These are phyloP conservation scores for Pedionomus torquatus DNA, from an alignment of 2,113 vertebrate genomes.

Conservation along the genomic window DNA sequence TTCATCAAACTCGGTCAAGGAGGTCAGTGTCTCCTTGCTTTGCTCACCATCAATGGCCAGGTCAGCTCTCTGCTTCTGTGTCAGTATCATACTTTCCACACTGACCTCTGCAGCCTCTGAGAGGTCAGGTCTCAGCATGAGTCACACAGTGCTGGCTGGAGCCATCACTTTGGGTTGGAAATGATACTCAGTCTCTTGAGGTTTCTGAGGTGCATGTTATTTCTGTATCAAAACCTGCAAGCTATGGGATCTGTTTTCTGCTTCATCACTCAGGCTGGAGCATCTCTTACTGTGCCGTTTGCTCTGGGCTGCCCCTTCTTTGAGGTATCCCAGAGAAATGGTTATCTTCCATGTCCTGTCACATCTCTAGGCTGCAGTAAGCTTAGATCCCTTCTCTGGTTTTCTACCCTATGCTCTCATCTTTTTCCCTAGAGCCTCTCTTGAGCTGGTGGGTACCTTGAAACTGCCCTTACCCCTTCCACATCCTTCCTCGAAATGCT, in stretches of 20 bases:
- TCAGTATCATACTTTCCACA: neutral
- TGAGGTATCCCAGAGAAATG: neutral
- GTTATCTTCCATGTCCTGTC: neutral
- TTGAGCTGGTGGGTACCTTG: neutral
- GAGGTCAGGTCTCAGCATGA: neutral
- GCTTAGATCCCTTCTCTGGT: neutral
- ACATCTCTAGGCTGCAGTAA: neutral
- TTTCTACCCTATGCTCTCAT: neutral
- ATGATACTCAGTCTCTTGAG: neutral
- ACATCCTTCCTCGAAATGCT: neutral
- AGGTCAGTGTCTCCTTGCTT: neutral
- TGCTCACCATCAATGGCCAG: neutral
- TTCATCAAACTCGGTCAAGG: neutral
- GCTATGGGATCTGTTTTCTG: neutral
- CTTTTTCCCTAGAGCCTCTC: neutral
- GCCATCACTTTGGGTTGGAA: neutral
- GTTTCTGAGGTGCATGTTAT: neutral
- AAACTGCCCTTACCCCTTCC: neutral
- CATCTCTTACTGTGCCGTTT: neutral
- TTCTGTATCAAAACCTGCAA: neutral
- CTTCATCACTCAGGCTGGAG: neutral
- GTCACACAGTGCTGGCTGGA: neutral
- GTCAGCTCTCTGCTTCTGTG: neutral
- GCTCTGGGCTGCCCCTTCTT: neutral
- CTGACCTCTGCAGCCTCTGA: neutral